Base-by-base conservation (phyloP, 1,140 invertebrate genomes). In the Platyscapa corneri region DNA sequence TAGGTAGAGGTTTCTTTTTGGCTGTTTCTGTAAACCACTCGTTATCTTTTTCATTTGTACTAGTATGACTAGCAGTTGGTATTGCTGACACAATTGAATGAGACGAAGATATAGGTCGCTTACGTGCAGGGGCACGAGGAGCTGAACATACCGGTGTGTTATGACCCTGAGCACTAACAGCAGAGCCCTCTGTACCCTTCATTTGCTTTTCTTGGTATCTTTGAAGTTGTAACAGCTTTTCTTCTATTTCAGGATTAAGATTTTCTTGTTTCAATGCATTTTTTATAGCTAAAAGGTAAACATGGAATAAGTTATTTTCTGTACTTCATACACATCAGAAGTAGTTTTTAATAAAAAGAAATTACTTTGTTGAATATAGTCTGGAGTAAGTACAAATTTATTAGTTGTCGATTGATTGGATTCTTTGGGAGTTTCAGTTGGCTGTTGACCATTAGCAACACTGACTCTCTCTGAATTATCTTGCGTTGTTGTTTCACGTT, bases 221-320 rank as follows among this genome's bases (percentile, higher is more conserved):
- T 91, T 98, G 97, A 86, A 98, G 94, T 87, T 97, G 97, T 7
- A 98, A 93, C 34, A 99, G 91, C 90, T 98, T 98, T 87, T 98
- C 97, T 91, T 98, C 97, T 75, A 98, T 97, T 92, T 98, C 98
- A 2, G 98, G 97, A 91, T 97, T 97, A 23, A 98, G 93, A 91
- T 98, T 98, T 89, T 97, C 96, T 91, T 97, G 96, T 90, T 97
- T 97, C 60, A 98, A 91, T 14, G 96, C 97, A 91, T 96, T 97
- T 92, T 96, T 96, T 83, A 97, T 97, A 5, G 96, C 96, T 97
- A 90, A 16, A 92, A 91, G 90, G 88, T 53, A 87, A 92, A 5
- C 27, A 42, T 0, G 70, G 27, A n/a, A 27, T 8, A 42, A 16
- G 18, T 42, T 74, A n/a, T 74, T 27, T 20, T 74, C 27, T 3